phyloP scores from a whole-genome alignment of 2,797 vertebrate species.

The Australoheros facetus region DNA sequence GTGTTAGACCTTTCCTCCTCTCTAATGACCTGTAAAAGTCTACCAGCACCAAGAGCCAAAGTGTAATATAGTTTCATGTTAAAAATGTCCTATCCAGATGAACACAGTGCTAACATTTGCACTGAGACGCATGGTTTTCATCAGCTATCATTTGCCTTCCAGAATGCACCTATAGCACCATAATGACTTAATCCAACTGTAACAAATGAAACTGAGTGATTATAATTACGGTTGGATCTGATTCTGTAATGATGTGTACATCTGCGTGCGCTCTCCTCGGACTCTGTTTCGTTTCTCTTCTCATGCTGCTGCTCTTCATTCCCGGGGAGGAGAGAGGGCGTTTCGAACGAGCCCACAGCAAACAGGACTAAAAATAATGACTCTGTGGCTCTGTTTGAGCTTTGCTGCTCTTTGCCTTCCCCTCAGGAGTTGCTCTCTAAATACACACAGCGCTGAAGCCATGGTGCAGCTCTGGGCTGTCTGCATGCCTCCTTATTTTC shows the following conservation, averaged over 20 bases:
- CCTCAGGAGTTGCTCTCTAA: conserved; percentile 78
- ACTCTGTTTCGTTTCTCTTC: conserved; percentile 63
- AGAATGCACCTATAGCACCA: background rate
- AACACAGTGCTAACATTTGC: background rate
- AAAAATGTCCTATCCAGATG: conserved; percentile 39
- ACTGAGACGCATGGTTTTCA: conserved; percentile 1
- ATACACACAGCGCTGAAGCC: conserved; percentile 65
- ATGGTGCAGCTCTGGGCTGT: conserved; percentile 59
- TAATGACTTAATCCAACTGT: conserved; percentile 34
- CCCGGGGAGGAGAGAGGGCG: conserved; percentile 65
- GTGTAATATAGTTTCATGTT: conserved; percentile 41
- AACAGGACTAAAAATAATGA: conserved; percentile 86
- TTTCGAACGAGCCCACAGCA: conserved; percentile 74
- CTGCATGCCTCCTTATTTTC: conserved; percentile 72
- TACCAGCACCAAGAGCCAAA: conserved; percentile 30
- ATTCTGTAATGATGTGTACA: conserved; percentile 63
- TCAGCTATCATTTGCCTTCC: background rate
- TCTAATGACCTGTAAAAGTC: conserved; percentile 67
- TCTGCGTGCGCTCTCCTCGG: conserved; percentile 41
- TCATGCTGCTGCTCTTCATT: conserved; percentile 63
- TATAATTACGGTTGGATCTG: conserved; percentile 56
- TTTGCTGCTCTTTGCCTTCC: conserved; percentile 77
- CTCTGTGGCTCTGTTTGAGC: conserved; percentile 80
- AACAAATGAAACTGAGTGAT: conserved; percentile 52
- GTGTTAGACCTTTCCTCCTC: conserved; percentile 53